These are phyloP conservation scores for Poecilia picta DNA, from an alignment of 2,797 vertebrate species.

Conservation along the genomic window DNA sequence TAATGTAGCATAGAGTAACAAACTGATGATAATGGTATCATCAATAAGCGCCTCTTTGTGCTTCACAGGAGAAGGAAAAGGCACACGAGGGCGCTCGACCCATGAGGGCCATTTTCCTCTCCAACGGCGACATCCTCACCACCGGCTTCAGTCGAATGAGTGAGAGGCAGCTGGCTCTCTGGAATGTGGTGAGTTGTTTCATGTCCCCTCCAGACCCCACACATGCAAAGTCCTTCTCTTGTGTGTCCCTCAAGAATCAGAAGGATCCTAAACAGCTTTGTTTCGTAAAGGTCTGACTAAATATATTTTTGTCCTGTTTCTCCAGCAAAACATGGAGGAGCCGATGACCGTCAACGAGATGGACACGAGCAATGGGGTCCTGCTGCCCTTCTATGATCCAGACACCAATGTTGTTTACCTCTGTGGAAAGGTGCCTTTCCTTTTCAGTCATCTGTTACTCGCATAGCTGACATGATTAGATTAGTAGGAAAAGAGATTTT, in stretches of 20 bases:
- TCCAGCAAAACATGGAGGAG: constrained; percentile 92
- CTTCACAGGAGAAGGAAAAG: constrained; percentile 92
- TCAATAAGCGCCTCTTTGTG: constrained; percentile 8
- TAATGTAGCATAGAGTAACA: not conserved
- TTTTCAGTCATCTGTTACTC: not conserved
- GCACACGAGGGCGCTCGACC: constrained; percentile 94
- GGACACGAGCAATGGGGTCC: constrained; percentile 96
- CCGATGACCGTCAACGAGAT: constrained; percentile 92
- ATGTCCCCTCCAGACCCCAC: not conserved
- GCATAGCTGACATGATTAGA: not conserved
- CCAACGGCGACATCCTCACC: constrained; percentile 93
- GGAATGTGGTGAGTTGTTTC: constrained; percentile 85
- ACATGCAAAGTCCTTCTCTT: not conserved
- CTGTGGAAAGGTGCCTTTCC: constrained; percentile 89
- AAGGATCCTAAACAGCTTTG: not conserved
- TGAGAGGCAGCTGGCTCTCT: constrained; percentile 93
- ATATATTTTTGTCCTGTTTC: not conserved
- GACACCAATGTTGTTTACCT: constrained; percentile 95
- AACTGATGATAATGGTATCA: not conserved
- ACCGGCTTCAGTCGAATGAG: constrained; percentile 99
- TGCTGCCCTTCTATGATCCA: constrained; percentile 95
- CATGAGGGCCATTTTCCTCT: constrained; percentile 95
- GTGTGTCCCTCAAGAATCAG: not conserved
- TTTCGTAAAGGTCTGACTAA: not conserved
- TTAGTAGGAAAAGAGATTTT: not conserved